These are phyloP conservation scores for Disparrhopalites patrizii DNA, from an alignment of 2,888 invertebrate species.

Conservation along the genomic window DNA sequence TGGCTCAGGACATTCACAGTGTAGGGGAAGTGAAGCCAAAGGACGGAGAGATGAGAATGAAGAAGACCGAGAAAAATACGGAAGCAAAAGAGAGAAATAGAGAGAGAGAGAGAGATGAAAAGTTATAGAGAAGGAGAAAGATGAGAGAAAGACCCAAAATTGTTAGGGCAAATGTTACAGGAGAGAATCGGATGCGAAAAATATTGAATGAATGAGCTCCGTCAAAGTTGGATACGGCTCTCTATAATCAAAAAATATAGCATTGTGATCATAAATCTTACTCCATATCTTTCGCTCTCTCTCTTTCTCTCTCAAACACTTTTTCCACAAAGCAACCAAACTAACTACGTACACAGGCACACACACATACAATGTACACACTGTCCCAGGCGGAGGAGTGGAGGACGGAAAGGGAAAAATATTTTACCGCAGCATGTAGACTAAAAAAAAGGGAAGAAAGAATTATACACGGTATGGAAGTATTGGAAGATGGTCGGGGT, in stretches of 20 bases:
- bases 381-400: background rate
- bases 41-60: too few species aligned
- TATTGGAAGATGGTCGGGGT: too few species aligned
- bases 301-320: conserved; percentile 6
- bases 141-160: background rate
- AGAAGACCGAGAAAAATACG: background rate
- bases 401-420: background rate
- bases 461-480: too few species aligned
- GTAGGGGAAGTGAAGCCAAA: too few species aligned
- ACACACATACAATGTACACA: background rate
- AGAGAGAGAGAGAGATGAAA: background rate
- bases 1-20: too few species aligned
- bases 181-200: conserved; percentile 12
- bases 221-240: conserved; percentile 20
- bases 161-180: background rate
- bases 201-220: conserved; percentile 29
- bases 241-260: conserved; percentile 28
- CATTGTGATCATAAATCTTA: conserved; percentile 25
- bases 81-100: background rate
- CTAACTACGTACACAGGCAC: background rate
- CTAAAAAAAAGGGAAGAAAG: too few species aligned
- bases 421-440: too few species aligned
- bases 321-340: background rate
- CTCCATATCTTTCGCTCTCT: conserved; percentile 25
- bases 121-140: background rate